phyloP scores from a whole-genome alignment of 2,797 vertebrate species.

The Anomalospiza imberbis region DNA sequence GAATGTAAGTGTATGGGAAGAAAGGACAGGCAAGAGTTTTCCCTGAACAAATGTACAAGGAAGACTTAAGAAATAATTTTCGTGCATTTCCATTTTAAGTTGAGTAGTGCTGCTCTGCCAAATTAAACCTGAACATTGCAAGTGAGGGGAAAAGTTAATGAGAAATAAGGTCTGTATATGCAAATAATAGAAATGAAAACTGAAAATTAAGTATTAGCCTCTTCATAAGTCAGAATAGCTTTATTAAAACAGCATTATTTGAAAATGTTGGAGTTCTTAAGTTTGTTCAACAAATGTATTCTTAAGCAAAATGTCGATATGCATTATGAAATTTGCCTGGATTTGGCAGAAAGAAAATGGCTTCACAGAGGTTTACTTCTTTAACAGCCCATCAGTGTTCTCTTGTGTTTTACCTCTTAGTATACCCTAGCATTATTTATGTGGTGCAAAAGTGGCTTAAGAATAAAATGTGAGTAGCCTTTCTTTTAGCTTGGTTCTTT shows the following conservation, averaged over 20 bases:
- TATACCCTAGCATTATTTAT: not conserved
- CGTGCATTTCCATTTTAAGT: not conserved
- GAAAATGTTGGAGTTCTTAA: not conserved
- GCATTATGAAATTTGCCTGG: not conserved
- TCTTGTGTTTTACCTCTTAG: slow-evolving; percentile 42
- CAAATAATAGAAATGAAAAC: not conserved
- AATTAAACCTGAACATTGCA: not conserved
- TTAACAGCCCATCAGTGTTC: slow-evolving; percentile 29
- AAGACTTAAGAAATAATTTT: not conserved
- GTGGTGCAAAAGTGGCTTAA: not conserved
- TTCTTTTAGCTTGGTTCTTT: not conserved
- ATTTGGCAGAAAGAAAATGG: slow-evolving; percentile 36
- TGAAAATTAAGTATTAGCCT: not conserved
- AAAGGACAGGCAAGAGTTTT: not conserved
- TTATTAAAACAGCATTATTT: not conserved
- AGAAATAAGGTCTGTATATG: not conserved
- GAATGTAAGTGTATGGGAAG: not conserved
- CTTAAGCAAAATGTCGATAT: slow-evolving; percentile 56
- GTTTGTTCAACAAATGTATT: slow-evolving; percentile 27
- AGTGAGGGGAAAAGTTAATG: not conserved
- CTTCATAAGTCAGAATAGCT: not conserved
- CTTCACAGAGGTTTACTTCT: slow-evolving; percentile 21
- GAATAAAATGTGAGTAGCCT: not conserved
- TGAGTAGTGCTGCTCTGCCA: not conserved
- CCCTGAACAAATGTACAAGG: not conserved